These are phyloP conservation scores for Caenorhabditis uteleia DNA, from an alignment of 2,888 invertebrate species.

Conservation along the genomic window DNA sequence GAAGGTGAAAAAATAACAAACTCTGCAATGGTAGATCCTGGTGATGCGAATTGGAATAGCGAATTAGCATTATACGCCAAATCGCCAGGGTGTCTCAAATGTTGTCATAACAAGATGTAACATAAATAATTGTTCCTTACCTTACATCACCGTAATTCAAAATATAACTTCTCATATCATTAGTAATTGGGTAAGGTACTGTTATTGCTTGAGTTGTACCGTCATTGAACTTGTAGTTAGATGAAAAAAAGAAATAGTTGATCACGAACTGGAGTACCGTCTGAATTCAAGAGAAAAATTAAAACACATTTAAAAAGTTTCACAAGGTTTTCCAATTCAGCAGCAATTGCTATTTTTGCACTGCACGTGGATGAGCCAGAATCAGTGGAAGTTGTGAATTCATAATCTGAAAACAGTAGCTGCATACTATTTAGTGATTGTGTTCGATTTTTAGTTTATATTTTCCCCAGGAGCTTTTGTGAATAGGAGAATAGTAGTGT, in stretches of 20 bases:
- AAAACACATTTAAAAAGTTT: too few species aligned
- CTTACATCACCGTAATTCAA: slow-evolving; percentile 21
- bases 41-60: background rate
- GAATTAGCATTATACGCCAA: slow-evolving; percentile 14
- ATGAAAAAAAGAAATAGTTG: slow-evolving; percentile 14
- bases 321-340: slow-evolving; percentile 11
- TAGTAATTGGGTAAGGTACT: slow-evolving; percentile 27
- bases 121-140: slow-evolving; percentile 1
- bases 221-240: slow-evolving; percentile 10
- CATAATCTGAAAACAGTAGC: background rate
- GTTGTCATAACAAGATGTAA: too few species aligned
- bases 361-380: too few species aligned
- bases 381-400: background rate
- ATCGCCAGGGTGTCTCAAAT: slow-evolving; percentile 11
- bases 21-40: background rate
- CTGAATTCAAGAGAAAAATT: too few species aligned
- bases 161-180: slow-evolving; percentile 13
- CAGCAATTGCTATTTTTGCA: slow-evolving; percentile 22
- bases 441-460: too few species aligned
- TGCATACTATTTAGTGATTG: too few species aligned
- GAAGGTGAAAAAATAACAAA: background rate
- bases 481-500: too few species aligned
- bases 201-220: slow-evolving; percentile 21
- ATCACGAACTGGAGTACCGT: slow-evolving; percentile 14
- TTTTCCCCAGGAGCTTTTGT: background rate